phyloP scores from a whole-genome alignment of 2,888 invertebrate genomes.

The Epirrhoe alternata region DNA sequence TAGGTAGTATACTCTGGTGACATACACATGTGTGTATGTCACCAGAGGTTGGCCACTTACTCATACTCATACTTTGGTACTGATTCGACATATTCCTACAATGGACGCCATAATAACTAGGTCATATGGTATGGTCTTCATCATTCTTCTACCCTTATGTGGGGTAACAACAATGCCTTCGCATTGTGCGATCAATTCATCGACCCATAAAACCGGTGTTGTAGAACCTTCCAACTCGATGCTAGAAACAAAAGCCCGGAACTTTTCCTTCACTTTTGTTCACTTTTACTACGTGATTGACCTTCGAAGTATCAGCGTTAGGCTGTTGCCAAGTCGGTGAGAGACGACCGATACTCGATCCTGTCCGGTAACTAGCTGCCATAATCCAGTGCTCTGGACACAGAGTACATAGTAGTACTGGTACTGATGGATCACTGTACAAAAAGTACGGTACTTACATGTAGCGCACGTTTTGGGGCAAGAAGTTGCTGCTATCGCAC shows the following conservation, averaged over 20 bases:
- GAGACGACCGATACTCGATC: conserved; percentile 12
- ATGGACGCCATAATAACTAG: no score
- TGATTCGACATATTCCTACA: no score
- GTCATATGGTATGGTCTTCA: no score
- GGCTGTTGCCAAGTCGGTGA: conserved; percentile 19
- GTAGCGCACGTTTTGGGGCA: not conserved
- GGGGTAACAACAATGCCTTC: no score
- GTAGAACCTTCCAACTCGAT: not conserved
- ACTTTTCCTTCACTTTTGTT: not conserved
- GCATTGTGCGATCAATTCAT: no score
- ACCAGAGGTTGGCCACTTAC: no score
- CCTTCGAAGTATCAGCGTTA: conserved; percentile 3
- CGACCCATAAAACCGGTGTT: no score
- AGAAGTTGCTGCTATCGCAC: no score
- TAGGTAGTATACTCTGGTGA: no score
- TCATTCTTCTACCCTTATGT: no score
- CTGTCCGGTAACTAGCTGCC: conserved; percentile 14
- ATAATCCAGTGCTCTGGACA: conserved; percentile 11
- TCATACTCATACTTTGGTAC: no score
- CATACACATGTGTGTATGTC: no score
- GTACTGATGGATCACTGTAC: not conserved
- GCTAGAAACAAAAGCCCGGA: not conserved
- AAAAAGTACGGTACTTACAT: not conserved
- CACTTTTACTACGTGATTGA: conserved; percentile 1
- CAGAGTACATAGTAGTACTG: not conserved